These are phyloP conservation scores for Chionodraco myersi DNA, from an alignment of 2,113 vertebrate genomes.

Conservation along the genomic window DNA sequence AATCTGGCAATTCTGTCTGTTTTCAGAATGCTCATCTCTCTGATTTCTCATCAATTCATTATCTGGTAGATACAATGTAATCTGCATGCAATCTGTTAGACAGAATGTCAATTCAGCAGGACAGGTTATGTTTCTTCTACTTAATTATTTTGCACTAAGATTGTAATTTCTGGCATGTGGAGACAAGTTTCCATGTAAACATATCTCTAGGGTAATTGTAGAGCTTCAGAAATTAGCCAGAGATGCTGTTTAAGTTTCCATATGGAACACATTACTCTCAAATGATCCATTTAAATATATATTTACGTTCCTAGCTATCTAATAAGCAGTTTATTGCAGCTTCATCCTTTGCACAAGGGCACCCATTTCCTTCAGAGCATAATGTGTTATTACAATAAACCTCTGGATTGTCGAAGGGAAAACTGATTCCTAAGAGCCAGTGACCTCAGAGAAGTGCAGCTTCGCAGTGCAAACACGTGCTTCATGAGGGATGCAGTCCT, in stretches of 20 bases:
- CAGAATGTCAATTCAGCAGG: slow-evolving; percentile 21
- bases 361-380: slow-evolving; percentile 15
- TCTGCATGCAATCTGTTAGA: slow-evolving; percentile 28
- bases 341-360: slow-evolving; percentile 27
- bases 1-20: neutral
- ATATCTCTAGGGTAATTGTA: slow-evolving; percentile 34
- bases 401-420: neutral
- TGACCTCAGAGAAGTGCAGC: slow-evolving; percentile 12
- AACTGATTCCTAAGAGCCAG: slow-evolving; percentile 28
- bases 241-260: slow-evolving; percentile 28
- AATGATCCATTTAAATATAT: slow-evolving; percentile 30
- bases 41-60: slow-evolving; percentile 36
- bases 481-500: slow-evolving; percentile 19
- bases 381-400: slow-evolving; percentile 38
- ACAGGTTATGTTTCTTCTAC: slow-evolving; percentile 28
- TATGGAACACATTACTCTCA: slow-evolving; percentile 31
- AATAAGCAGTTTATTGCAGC: slow-evolving; percentile 27
- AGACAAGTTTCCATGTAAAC: slow-evolving; percentile 31
- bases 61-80: slow-evolving; percentile 24
- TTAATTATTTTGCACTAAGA: slow-evolving; percentile 53
- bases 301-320: slow-evolving; percentile 10
- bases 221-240: slow-evolving; percentile 20
- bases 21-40: slow-evolving; percentile 13
- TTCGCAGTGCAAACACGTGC: slow-evolving; percentile 3
- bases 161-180: slow-evolving; percentile 41